phyloP scores from a whole-genome alignment of 2,113 vertebrate genomes.

The Polypterus bichir region DNA sequence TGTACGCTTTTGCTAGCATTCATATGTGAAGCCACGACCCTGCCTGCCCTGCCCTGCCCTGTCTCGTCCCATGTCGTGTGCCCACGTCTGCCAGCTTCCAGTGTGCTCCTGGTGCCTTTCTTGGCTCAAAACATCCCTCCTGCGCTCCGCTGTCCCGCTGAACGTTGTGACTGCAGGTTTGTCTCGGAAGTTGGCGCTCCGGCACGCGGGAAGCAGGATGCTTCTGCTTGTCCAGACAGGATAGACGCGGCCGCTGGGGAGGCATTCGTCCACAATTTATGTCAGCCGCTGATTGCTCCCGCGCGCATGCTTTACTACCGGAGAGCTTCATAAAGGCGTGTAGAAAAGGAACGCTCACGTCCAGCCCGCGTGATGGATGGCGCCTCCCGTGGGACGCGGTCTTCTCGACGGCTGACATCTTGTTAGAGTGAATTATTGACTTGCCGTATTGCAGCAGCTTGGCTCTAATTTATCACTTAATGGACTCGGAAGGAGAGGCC shows the following conservation, averaged over 20 bases:
- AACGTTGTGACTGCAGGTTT: no score
- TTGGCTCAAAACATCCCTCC: no score
- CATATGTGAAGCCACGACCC: no score
- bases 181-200: no score
- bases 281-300: slow-evolving; percentile 2
- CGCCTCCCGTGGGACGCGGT: background rate
- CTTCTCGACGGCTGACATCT: background rate
- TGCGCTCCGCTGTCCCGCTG: no score
- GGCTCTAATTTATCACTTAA: background rate
- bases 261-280: background rate
- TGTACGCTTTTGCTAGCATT: no score
- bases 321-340: background rate
- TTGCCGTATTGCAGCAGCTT: background rate
- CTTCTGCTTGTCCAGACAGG: slow-evolving; percentile 10
- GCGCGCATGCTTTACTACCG: slow-evolving; percentile 7
- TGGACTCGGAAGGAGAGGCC: background rate
- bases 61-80: no score
- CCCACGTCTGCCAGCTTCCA: no score
- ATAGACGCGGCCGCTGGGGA: background rate
- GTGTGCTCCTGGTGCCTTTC: no score
- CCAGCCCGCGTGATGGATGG: background rate
- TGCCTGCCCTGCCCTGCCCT: no score
- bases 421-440: background rate
- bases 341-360: background rate
- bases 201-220: background rate